Evolutionary conservation across 2,888 invertebrate genomes (phyloP).

Genomic region (Amphipoea lucens): DNA sequence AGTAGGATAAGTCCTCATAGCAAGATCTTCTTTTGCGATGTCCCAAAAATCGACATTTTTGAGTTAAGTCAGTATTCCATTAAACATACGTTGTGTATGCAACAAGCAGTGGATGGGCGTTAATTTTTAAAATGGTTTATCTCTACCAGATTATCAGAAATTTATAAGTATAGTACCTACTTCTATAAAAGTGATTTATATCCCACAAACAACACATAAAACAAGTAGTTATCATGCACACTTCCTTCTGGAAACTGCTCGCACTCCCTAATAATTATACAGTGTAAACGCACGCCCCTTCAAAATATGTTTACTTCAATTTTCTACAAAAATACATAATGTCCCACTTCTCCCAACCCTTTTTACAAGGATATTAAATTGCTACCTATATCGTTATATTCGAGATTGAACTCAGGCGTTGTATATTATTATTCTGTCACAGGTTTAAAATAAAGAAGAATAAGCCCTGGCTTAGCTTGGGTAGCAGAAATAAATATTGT

Average conservation of each 20-base stretch:
- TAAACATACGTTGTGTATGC: too few species aligned
- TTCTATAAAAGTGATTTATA: conserved; percentile 16
- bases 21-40: too few species aligned
- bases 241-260: conserved; percentile 10
- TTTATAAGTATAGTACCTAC: not conserved
- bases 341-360: not conserved
- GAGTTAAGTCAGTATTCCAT: too few species aligned
- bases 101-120: too few species aligned
- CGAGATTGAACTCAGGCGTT: too few species aligned
- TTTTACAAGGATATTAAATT: conserved; percentile 29
- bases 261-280: not conserved
- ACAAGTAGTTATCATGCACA: not conserved
- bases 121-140: too few species aligned
- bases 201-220: conserved; percentile 18
- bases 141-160: too few species aligned
- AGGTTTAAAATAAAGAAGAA: conserved; percentile 8
- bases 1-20: too few species aligned
- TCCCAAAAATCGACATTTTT: too few species aligned
- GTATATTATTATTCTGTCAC: conserved; percentile 15
- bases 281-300: conserved; percentile 15
- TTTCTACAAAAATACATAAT: conserved; percentile 44
- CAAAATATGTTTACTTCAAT: conserved; percentile 53
- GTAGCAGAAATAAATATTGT: not conserved
- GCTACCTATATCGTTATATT: conserved; percentile 3
- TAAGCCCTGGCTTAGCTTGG: not conserved